Evolutionary conservation across 2,888 invertebrate genomes (phyloP).

Genomic region (Disparrhopalites patrizii): DNA sequence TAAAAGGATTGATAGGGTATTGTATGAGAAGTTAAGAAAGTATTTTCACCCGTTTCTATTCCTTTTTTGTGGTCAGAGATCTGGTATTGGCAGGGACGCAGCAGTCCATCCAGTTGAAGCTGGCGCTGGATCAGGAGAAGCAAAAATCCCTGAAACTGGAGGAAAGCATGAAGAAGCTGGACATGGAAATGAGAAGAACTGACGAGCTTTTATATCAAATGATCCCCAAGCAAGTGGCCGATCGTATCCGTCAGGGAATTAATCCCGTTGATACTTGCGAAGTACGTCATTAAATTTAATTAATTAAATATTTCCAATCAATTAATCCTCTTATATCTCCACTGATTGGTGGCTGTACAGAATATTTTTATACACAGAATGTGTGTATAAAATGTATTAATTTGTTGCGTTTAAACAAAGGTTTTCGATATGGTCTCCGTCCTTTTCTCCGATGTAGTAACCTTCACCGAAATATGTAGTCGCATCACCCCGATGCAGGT

Average conservation of each 20-base stretch:
- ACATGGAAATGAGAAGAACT: slow-evolving; percentile 91
- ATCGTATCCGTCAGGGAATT: slow-evolving; percentile 86
- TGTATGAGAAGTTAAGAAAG: too few relatives aligned
- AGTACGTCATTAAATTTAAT: too few relatives aligned
- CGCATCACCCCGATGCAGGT: slow-evolving; percentile 91
- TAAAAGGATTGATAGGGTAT: too few relatives aligned
- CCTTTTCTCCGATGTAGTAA: slow-evolving; percentile 95
- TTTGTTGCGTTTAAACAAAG: slow-evolving; percentile 55
- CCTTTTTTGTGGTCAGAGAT: slow-evolving; percentile 61
- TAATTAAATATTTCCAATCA: too few relatives aligned
- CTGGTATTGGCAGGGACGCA: slow-evolving; percentile 94
- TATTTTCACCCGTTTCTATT: too few relatives aligned
- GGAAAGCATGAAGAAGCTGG: slow-evolving; percentile 91
- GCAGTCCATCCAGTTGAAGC: slow-evolving; percentile 91
- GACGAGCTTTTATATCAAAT: slow-evolving; percentile 96
- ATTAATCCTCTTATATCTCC: too few relatives aligned
- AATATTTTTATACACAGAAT: too few relatives aligned
- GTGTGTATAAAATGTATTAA: not conserved
- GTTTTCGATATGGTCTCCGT: slow-evolving; percentile 95
- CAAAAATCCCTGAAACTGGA: slow-evolving; percentile 94
- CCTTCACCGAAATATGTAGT: slow-evolving; percentile 95
- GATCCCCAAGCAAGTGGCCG: slow-evolving; percentile 98
- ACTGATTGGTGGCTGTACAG: too few relatives aligned
- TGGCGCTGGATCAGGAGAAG: slow-evolving; percentile 93
- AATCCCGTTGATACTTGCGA: slow-evolving; percentile 95